Conservation (phyloP, 92 coral and sea anemone species). For the Zoanthus sociatus region DNA sequence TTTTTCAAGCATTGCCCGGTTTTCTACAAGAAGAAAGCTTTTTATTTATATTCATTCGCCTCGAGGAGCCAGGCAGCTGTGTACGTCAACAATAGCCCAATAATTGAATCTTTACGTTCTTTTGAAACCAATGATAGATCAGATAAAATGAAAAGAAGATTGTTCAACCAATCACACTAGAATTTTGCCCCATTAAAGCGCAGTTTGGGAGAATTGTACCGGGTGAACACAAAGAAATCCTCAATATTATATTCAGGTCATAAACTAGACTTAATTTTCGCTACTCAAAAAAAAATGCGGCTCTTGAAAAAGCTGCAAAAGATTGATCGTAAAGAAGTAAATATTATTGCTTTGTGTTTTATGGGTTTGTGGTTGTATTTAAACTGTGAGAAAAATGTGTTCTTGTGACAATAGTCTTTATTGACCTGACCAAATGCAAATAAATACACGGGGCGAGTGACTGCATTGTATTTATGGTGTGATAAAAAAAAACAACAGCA, state of each 20-base stretch:
- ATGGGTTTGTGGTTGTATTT: constrained; percentile 37
- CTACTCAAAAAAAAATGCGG: not conserved
- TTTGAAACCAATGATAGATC: constrained; percentile 39
- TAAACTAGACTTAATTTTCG: not conserved
- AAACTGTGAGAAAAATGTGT: constrained; percentile 37
- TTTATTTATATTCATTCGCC: constrained; percentile 14
- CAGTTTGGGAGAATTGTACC: constrained; percentile 48
- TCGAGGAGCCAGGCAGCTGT: constrained; percentile 27
- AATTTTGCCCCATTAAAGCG: constrained; percentile 27
- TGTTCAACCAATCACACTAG: constrained; percentile 35
- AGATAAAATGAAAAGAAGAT: constrained; percentile 36
- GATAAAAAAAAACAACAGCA: constrained; percentile 10
- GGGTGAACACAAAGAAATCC: constrained; percentile 11
- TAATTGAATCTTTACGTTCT: constrained; percentile 25
- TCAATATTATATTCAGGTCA: not conserved
- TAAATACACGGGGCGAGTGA: constrained; percentile 43
- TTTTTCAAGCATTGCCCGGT: not conserved
- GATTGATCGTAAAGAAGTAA: not conserved
- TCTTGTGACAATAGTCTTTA: constrained; percentile 35
- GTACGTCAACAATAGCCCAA: not conserved
- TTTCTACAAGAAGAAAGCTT: not conserved
- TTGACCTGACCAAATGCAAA: constrained; percentile 51
- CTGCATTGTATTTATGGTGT: constrained; percentile 28
- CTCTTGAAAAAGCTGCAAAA: not conserved
- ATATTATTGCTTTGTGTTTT: constrained; percentile 4